Base-by-base conservation (phyloP, 2,113 vertebrate species). In the Clarias magur region DNA sequence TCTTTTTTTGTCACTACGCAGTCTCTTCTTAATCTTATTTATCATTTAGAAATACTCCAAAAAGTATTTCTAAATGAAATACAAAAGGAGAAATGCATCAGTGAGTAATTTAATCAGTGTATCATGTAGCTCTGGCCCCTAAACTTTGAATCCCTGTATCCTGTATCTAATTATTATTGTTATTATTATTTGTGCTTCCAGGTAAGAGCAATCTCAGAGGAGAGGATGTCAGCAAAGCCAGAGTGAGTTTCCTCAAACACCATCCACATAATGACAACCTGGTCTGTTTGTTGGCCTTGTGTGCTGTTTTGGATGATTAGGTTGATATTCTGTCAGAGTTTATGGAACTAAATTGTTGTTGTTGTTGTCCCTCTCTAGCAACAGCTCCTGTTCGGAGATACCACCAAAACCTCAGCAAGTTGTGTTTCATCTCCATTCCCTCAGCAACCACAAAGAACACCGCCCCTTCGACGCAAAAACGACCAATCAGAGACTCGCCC, bases 331-430 rank as follows among this genome's bases (percentile, higher is more conserved):
- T 62, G 54, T 27, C 57, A 19, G 19, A 21, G 30, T 9, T 83
- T 12, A 70, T 54, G 42, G 48, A 27, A 27, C 7, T 10, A 27
- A n/a, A 42, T 68, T 34, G 75, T 8, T 42, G 1, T 54, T 57
- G 30, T 53, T 86, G 27, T 30, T 62, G 27, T 76, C 53, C 38
- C 13, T 34, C 25, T 86, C 23, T 86, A 88, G 88, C 93, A 95
- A 88, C 93, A 68, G 12, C 94, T 95, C 56, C 93, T 93, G 85
- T 95, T 95, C 90, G 92, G 92, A 15, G 95, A 95, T 54, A 73
- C 27, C 15, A 78, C 91, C 59, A 84, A 91, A 48, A 19, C 89
- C 68, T 85, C 54, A 13, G 63, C 2, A 57, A 84, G 80, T 8
- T 84, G 65, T 3, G 80, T 83, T 34, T 82, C 86, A 38, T 93